Evolutionary conservation across 2,113 vertebrate species (phyloP).

Genomic region (Butorides virescens): DNA sequence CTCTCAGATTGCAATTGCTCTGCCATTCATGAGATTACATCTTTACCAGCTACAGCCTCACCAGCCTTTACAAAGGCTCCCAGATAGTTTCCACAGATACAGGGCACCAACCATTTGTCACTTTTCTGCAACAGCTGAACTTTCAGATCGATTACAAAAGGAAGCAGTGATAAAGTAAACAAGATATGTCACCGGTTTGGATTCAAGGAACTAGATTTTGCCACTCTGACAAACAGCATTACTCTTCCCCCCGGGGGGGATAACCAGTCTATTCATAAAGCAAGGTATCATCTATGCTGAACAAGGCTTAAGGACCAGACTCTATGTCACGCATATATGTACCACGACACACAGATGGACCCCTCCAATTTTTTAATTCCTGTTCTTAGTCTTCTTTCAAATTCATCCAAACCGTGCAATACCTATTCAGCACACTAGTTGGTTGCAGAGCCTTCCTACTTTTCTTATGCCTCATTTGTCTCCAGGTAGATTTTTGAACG

Average conservation of each 20-base stretch:
- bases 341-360: fast-evolving
- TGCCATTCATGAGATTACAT: not conserved
- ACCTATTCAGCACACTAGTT: not conserved
- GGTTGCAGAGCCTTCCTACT: not conserved
- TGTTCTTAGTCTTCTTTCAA: not conserved
- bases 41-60: not conserved
- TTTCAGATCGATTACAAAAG: conserved; percentile 38
- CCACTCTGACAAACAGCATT: conserved; percentile 5
- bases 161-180: conserved; percentile 8
- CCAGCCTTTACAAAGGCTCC: not conserved
- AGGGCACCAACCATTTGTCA: not conserved
- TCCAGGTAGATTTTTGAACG: not conserved
- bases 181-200: not conserved
- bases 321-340: not conserved
- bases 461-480: not conserved
- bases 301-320: not conserved
- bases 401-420: not conserved
- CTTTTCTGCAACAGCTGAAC: conserved; percentile 17
- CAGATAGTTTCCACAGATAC: not conserved
- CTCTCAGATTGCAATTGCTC: not conserved
- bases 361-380: not conserved
- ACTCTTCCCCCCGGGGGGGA: not conserved
- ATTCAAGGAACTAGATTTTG: not conserved
- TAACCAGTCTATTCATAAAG: not conserved
- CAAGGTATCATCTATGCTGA: not conserved